Conservation (phyloP, 2,888 invertebrate species). For the Catocala sponsa region DNA sequence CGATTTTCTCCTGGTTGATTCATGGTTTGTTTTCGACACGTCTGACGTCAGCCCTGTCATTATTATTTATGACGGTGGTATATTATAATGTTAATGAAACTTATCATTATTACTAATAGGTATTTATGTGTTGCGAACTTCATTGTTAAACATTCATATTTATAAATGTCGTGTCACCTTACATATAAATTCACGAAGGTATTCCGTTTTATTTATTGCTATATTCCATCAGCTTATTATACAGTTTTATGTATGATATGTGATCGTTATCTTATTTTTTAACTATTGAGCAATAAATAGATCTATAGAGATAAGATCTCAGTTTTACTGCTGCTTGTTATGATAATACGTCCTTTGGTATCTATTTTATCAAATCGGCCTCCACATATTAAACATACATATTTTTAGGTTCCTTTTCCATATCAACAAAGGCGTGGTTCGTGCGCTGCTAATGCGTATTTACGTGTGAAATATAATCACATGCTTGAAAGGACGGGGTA, state of each 20-base stretch:
- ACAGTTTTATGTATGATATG: background rate
- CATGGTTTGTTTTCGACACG: conserved; percentile 12
- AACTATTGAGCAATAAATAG: background rate
- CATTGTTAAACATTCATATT: background rate
- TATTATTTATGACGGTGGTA: conserved; percentile 6
- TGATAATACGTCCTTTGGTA: background rate
- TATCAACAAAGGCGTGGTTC: conserved; percentile 10
- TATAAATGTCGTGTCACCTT: background rate
- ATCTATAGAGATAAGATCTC: background rate
- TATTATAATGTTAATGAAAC: conserved; percentile 8
- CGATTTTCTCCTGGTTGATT: conserved; percentile 16
- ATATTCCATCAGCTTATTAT: background rate
- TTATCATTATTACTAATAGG: conserved; percentile 6
- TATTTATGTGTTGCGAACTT: conserved; percentile 2
- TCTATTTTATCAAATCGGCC: background rate
- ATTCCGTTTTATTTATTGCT: background rate
- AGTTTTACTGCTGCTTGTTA: background rate
- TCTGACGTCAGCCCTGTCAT: conserved; percentile 9
- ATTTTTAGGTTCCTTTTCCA: background rate
- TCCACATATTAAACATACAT: background rate
- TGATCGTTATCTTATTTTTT: background rate
- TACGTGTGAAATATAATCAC: conserved; percentile 39
- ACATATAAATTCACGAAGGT: background rate
- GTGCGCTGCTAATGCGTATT: conserved; percentile 37
- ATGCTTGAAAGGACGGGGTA: conserved; percentile 42